Evolutionary conservation across 2,888 invertebrate genomes (phyloP).

Genomic region (Drosophila differens): DNA sequence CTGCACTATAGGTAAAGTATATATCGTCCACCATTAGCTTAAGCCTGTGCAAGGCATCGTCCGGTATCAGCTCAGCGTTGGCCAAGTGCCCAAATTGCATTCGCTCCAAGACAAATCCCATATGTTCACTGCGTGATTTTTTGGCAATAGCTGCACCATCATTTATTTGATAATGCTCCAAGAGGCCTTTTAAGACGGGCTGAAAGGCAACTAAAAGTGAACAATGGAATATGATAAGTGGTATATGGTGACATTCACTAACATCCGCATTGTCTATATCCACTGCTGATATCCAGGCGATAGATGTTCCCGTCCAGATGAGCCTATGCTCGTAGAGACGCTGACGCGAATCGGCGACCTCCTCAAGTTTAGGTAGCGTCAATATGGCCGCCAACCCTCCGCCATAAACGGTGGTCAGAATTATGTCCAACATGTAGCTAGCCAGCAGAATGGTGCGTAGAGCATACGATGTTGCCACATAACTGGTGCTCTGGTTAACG

Average conservation of each 20-base stretch:
- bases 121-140: constrained; percentile 85
- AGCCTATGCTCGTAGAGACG: constrained; percentile 87
- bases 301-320: constrained; percentile 89
- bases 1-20: constrained; percentile 88
- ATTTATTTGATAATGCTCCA: constrained; percentile 57
- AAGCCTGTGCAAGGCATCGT: constrained; percentile 87
- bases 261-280: constrained; percentile 86
- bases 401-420: constrained; percentile 88
- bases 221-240: not conserved
- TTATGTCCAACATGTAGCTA: constrained; percentile 86
- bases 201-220: constrained; percentile 15
- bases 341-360: constrained; percentile 88
- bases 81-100: constrained; percentile 89
- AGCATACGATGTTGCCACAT: constrained; percentile 66
- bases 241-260: not conserved
- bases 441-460: constrained; percentile 75
- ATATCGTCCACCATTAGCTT: constrained; percentile 89
- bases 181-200: constrained; percentile 54
- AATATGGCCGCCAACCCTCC: constrained; percentile 89
- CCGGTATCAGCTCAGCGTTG: constrained; percentile 88
- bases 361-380: constrained; percentile 88
- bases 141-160: constrained; percentile 68
- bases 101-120: constrained; percentile 88
- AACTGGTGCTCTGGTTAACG: constrained; percentile 76
- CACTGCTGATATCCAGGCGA: constrained; percentile 89